Percentiles rank a stretch among this genome's conserved stretches.
phyloP scores from a whole-genome alignment of 2,797 vertebrate species.

The Cyclopterus lumpus region DNA sequence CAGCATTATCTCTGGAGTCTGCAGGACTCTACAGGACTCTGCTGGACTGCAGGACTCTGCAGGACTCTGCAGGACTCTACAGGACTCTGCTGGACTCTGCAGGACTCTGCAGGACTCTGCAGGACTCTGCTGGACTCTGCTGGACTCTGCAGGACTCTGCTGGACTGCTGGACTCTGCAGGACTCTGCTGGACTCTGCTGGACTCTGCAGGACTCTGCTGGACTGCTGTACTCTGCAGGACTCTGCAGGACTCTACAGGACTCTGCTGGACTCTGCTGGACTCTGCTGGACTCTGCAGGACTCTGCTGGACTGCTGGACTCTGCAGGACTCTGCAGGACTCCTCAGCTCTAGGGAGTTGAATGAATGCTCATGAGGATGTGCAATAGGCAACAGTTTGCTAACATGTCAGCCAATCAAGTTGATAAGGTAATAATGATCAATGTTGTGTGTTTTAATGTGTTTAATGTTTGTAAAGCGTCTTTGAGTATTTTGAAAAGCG shows the following conservation, averaged over 20 bases:
- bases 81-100: too few relatives aligned
- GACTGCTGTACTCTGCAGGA: too few relatives aligned
- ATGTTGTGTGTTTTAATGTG: background rate
- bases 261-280: too few relatives aligned
- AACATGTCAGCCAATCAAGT: background rate
- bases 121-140: too few relatives aligned
- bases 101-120: background rate
- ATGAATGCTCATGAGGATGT: conserved; percentile 24
- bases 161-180: too few relatives aligned
- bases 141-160: background rate
- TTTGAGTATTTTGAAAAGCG: too few relatives aligned
- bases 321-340: background rate
- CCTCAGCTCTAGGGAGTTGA: background rate
- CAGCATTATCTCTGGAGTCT: background rate
- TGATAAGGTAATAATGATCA: conserved; percentile 5
- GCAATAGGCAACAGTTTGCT: conserved; percentile 13
- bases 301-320: too few relatives aligned
- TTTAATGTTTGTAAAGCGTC: too few relatives aligned
- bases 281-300: background rate
- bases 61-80: background rate
- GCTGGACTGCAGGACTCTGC: too few relatives aligned
- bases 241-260: background rate
- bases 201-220: too few relatives aligned
- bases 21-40: too few relatives aligned
- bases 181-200: background rate